phyloP scores from a whole-genome alignment of 2,113 vertebrate genomes.

The Bubo scandiacus region DNA sequence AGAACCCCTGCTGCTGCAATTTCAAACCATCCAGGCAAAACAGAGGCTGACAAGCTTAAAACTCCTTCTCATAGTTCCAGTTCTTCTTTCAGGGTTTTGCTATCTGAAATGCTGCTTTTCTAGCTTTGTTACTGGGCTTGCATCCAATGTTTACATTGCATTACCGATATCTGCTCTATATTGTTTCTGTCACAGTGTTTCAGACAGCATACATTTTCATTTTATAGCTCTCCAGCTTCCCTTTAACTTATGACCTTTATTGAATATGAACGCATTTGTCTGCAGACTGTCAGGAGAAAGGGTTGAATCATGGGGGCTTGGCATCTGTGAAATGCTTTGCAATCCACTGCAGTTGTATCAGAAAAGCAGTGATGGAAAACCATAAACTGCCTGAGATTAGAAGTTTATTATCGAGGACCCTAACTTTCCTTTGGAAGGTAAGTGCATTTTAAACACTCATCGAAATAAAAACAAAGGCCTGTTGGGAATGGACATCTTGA shows the following conservation, averaged over 20 bases:
- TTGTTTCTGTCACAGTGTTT: background rate
- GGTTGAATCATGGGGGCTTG: background rate
- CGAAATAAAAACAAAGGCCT: background rate
- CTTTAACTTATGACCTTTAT: slow-evolving; percentile 57
- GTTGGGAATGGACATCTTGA: background rate
- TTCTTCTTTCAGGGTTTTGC: background rate
- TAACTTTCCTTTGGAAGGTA: background rate
- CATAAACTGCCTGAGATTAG: background rate
- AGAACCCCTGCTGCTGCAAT: background rate
- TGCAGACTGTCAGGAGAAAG: background rate
- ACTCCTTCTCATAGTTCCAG: background rate
- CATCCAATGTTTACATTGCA: background rate
- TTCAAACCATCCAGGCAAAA: background rate
- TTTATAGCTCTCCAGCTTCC: slow-evolving; percentile 49
- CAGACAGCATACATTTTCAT: background rate
- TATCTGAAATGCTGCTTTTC: background rate
- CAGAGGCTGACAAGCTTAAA: background rate
- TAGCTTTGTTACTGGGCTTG: background rate
- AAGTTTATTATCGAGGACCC: background rate
- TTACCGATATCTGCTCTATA: background rate
- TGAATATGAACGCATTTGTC: slow-evolving; percentile 10
- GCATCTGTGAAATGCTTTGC: background rate
- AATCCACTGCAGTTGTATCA: background rate
- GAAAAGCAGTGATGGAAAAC: background rate
- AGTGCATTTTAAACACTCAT: background rate